Percentiles rank a stretch among this genome's conserved stretches.
Evolutionary conservation across 2,113 vertebrate genomes (phyloP).

Genomic region (Micronycteris hirsuta): DNA sequence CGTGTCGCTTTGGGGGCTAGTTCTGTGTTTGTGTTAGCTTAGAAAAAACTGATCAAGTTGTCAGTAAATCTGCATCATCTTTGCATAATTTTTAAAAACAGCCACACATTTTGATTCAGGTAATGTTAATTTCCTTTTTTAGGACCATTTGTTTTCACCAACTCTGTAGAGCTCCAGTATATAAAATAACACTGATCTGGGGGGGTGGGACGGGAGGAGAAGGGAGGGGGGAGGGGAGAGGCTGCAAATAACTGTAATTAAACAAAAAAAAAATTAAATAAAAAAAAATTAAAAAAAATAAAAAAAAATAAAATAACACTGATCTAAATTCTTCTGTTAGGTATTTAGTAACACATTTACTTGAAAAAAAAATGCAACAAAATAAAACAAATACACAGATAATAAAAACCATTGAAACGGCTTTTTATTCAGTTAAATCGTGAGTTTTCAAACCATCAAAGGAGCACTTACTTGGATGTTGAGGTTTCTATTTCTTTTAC

Average conservation of each 20-base stretch:
- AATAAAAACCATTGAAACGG: neutral
- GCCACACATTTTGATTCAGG: neutral
- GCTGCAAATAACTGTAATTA: no score
- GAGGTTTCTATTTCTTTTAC: neutral
- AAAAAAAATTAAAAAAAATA: no score
- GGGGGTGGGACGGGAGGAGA: no score
- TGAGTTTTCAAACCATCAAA: neutral
- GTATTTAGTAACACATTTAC: neutral
- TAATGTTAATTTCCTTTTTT: conserved; percentile 3
- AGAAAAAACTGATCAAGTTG: neutral
- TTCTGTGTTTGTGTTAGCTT: neutral
- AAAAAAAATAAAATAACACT: neutral
- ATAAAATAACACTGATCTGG: neutral
- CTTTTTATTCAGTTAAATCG: neutral
- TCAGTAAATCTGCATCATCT: neutral
- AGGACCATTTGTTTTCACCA: neutral
- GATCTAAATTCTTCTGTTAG: neutral
- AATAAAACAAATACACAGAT: conserved; percentile 9
- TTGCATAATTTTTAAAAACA: neutral
- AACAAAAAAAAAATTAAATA: no score
- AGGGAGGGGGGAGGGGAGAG: no score
- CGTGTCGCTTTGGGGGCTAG: neutral
- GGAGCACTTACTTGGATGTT: neutral
- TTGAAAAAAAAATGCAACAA: neutral
- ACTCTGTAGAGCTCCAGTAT: neutral